Evolutionary conservation across 2,113 vertebrate species (phyloP).

Genomic region (Petroica traversi): DNA sequence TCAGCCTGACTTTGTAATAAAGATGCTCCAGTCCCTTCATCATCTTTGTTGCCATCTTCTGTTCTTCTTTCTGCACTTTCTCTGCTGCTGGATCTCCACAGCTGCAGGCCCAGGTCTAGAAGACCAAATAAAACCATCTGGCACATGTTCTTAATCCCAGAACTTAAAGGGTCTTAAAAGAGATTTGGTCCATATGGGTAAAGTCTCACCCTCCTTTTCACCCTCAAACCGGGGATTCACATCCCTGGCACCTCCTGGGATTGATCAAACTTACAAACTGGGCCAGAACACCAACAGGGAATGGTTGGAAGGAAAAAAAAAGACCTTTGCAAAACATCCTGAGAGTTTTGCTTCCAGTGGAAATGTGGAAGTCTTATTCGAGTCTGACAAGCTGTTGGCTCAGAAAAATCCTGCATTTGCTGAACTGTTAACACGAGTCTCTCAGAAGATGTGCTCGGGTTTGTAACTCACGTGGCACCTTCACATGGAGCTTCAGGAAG

Average conservation of each 20-base stretch:
- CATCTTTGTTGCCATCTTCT: neutral
- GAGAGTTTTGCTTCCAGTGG: neutral
- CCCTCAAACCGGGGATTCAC: neutral
- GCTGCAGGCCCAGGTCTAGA: neutral
- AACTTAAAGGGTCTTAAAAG: neutral
- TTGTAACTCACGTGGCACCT: neutral
- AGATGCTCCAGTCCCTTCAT: neutral
- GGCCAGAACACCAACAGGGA: neutral
- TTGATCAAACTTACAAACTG: neutral
- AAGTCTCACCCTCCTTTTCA: neutral
- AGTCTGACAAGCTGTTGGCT: neutral
- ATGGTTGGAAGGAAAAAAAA: neutral
- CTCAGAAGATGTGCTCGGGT: neutral
- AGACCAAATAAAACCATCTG: neutral
- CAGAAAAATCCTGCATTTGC: neutral
- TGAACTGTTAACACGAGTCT: neutral
- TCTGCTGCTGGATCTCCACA: neutral
- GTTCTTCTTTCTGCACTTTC: neutral
- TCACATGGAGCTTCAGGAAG: neutral
- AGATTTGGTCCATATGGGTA: neutral
- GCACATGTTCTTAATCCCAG: neutral
- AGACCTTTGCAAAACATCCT: neutral
- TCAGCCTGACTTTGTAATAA: neutral
- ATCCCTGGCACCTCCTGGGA: neutral
- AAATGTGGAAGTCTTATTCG: neutral